Base-by-base conservation (phyloP, 2,113 vertebrate species). In the Siniperca chuatsi region DNA sequence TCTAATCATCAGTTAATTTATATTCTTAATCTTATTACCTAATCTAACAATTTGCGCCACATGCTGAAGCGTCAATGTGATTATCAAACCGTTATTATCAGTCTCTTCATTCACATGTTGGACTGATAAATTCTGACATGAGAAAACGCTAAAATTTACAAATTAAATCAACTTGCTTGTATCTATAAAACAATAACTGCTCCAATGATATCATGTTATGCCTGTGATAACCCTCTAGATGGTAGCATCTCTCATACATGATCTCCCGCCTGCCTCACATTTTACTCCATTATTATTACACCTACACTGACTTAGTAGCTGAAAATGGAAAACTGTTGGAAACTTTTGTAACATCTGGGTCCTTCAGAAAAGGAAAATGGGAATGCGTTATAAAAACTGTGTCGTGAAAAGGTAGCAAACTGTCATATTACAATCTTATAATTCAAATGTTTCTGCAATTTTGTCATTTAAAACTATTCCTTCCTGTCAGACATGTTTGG, bases 211-310 rank as follows among this genome's bases (percentile, higher is more conserved):
- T 50, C 12, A 20, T 86, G 83, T 66, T 37, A 62, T 88, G 48
- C 3, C 46, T 18, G 4, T 35, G 16, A 74, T 58, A 15, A 16
- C 66, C 86, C 93, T 83, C 85, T 90, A 93, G 92, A 87, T 90
- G 87, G 92, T 48, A 90, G 92, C 89, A 91, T 90, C 42, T 6
- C 54, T 81, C 65, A 81, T n/a, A 50, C 7, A 21, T 6, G 4
- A 20, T 16, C 7, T 64, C 58, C 11, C 1, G 16, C 16, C 55
- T 12, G 65, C 16, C 50, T 13, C 54, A 33, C 71, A 37, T 57
- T 79, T 61, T 46, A 21, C 4, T 15, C 3, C 2, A 61, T 40
- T 62, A 8, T 58, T 12, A 21, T 48, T 11, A 29, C 16, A 35
- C 9, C 7, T 8, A 18, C 0, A 1, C 20, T 7, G 48, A 75